A percentile compares a stretch with the other conserved stretches of the same genome.
These are phyloP conservation scores for Cetoscarus ocellatus DNA, from an alignment of 2,797 vertebrate species.

Conservation along the genomic window DNA sequence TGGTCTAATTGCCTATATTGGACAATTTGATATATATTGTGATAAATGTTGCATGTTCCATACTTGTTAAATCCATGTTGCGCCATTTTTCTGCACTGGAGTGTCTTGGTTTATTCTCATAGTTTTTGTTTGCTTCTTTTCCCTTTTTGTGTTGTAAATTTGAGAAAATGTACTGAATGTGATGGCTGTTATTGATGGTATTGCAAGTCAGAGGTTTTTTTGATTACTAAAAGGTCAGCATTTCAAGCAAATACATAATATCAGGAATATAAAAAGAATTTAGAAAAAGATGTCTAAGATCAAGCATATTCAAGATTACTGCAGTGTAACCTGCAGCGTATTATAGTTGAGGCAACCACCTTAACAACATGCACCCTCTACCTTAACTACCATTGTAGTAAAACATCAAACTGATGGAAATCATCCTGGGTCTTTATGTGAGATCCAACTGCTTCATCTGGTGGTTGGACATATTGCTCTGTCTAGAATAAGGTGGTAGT, in stretches of 20 bases:
- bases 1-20: conserved; percentile 28
- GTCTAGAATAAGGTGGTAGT: no score
- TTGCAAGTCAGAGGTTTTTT: not conserved
- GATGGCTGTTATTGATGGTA: not conserved
- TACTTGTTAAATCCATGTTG: conserved; percentile 14
- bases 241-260: not conserved
- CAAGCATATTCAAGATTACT: no score
- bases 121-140: not conserved
- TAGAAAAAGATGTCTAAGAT: no score
- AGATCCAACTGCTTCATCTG: no score
- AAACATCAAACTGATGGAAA: no score
- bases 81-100: not conserved
- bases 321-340: no score
- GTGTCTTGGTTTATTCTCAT: conserved; percentile 1
- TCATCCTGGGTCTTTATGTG: no score
- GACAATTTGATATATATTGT: conserved; percentile 27
- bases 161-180: not conserved
- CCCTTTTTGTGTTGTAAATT: not conserved
- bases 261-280: not conserved
- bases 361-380: no score
- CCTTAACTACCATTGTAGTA: no score
- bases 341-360: no score
- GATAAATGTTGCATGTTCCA: conserved; percentile 34
- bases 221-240: not conserved
- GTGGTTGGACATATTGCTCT: no score